Conservation (phyloP, 2,797 vertebrate species). For the Oreochromis grahami region DNA sequence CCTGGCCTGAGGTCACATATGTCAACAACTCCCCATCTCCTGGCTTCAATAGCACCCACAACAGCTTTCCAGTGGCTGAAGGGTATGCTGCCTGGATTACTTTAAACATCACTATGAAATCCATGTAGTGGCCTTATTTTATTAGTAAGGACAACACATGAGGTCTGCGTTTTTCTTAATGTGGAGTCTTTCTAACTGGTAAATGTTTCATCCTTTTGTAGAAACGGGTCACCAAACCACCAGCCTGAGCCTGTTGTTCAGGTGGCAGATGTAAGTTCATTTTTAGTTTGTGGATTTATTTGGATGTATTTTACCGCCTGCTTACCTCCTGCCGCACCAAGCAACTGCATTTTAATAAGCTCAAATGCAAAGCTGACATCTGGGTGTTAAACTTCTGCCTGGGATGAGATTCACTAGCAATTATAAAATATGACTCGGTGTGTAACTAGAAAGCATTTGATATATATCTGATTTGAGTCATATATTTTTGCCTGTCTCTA, state of each 20-base stretch:
- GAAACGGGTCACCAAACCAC: conserved; percentile 92
- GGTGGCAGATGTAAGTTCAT: conserved; percentile 85
- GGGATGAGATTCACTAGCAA: background rate
- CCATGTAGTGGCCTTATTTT: background rate
- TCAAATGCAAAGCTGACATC: background rate
- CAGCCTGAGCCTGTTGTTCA: conserved; percentile 89
- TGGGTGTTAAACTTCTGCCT: background rate
- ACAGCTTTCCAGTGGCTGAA: conserved; percentile 88
- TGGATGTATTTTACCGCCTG: background rate
- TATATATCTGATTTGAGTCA: background rate
- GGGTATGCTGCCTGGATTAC: conserved; percentile 72
- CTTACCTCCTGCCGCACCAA: background rate
- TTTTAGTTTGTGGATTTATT: background rate
- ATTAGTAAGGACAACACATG: background rate
- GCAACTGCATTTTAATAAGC: background rate
- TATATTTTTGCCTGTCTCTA: background rate
- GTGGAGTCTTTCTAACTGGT: background rate
- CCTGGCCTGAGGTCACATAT: conserved; percentile 92
- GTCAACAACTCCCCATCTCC: conserved; percentile 89
- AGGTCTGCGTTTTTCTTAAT: background rate
- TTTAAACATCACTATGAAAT: background rate
- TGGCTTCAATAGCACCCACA: conserved; percentile 89
- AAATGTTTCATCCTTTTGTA: conserved; percentile 40
- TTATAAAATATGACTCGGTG: background rate
- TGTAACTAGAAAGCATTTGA: background rate